Conservation (phyloP, 1,140 invertebrate genomes). For the Leptestheria dahalacensis region DNA sequence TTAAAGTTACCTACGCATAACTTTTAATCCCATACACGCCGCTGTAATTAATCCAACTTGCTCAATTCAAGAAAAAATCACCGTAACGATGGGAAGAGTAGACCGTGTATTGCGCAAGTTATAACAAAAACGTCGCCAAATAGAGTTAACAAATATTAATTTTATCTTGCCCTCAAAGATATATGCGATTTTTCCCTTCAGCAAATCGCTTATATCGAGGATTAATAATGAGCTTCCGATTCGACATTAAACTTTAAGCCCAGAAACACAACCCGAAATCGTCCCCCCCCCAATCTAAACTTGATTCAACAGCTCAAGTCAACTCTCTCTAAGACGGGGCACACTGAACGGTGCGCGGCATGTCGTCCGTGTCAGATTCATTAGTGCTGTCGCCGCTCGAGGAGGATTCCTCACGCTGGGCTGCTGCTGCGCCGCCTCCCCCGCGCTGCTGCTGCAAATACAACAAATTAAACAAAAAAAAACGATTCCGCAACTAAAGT, state of each 20-base stretch:
- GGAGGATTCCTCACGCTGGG: conserved; percentile 21
- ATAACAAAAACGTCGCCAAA: neutral
- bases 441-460: conserved; percentile 7
- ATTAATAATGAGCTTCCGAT: neutral
- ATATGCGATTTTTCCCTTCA: neutral
- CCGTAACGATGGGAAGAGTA: neutral
- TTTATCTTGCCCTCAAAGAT: neutral
- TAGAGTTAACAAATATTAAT: too few relatives aligned
- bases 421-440: conserved; percentile 13
- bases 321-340: conserved; percentile 21
- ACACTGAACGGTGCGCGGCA: conserved; percentile 23
- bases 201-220: neutral
- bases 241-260: neutral
- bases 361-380: conserved; percentile 22
- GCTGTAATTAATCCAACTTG: too few relatives aligned
- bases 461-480: neutral
- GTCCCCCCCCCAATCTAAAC: too few relatives aligned
- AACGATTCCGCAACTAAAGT: too few relatives aligned
- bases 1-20: too few relatives aligned
- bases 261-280: too few relatives aligned
- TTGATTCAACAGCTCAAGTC: neutral
- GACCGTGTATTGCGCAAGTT: neutral
- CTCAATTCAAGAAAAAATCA: too few relatives aligned
- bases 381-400: conserved; percentile 22
- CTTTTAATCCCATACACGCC: too few relatives aligned